These are phyloP conservation scores for Hemibagrus guttatus DNA, from an alignment of 2,797 vertebrate species.

Conservation along the genomic window DNA sequence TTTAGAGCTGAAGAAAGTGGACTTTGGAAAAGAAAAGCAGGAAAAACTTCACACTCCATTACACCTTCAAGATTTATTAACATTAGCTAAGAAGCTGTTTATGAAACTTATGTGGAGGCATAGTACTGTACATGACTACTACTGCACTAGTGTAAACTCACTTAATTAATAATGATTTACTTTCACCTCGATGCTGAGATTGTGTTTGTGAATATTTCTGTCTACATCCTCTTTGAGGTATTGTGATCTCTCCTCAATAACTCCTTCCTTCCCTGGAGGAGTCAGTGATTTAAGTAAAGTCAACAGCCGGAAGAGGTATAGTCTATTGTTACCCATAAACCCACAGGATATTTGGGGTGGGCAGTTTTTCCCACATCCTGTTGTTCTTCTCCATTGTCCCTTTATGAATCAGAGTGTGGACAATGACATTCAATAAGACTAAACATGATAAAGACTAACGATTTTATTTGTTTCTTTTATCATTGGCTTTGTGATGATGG, in stretches of 20 bases:
- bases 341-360: constrained; percentile 44
- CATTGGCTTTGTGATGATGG: not conserved
- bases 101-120: not conserved
- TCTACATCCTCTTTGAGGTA: constrained; percentile 43
- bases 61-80: constrained; percentile 20
- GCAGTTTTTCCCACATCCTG: constrained; percentile 45
- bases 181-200: not conserved
- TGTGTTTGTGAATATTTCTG: constrained; percentile 11
- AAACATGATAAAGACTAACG: not conserved
- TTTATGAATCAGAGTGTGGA: constrained; percentile 13
- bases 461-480: not conserved
- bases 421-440: constrained; percentile 8
- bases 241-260: constrained; percentile 44
- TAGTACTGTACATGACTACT: not conserved
- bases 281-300: constrained; percentile 10
- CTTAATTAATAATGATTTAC: constrained; percentile 3
- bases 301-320: constrained; percentile 33
- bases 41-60: constrained; percentile 11
- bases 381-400: constrained; percentile 43
- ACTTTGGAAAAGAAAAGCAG: constrained; percentile 24
- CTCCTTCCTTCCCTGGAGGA: constrained; percentile 29
- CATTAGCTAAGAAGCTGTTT: constrained; percentile 21
- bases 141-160: not conserved
- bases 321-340: constrained; percentile 47
- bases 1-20: constrained; percentile 36